Evolutionary conservation across 2,113 vertebrate species (phyloP).

Genomic region (Eublepharis macularius): DNA sequence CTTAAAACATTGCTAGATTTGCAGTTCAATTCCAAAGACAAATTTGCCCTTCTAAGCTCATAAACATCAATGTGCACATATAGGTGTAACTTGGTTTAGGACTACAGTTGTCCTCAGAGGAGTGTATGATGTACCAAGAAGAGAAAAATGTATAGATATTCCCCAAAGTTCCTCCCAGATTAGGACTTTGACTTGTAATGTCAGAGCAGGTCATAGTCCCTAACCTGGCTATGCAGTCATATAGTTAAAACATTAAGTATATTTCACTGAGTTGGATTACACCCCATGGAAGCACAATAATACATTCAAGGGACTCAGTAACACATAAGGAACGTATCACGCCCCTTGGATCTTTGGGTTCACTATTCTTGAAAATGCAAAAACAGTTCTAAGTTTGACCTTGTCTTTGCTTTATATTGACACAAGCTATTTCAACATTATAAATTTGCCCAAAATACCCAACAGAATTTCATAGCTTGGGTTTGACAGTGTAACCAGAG

Average conservation of each 20-base stretch:
- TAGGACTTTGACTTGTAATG: not conserved
- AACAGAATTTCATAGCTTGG: constrained; percentile 29
- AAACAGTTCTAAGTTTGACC: constrained; percentile 8
- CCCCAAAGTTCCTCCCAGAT: not conserved
- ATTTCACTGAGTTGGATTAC: not conserved
- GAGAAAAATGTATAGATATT: not conserved
- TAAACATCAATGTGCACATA: not conserved
- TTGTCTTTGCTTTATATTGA: constrained; percentile 17
- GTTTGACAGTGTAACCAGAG: constrained; percentile 47
- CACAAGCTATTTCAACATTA: constrained; percentile 37
- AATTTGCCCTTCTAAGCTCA: not conserved
- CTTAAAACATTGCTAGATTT: no score
- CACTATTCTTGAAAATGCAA: not conserved
- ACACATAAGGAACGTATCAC: not conserved
- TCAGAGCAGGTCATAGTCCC: not conserved
- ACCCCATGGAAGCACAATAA: not conserved
- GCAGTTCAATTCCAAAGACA: no score
- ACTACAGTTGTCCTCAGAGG: no score
- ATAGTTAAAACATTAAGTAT: not conserved
- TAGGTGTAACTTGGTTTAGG: not conserved
- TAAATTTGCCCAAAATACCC: constrained; percentile 43
- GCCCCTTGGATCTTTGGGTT: not conserved
- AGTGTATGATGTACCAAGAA: not conserved
- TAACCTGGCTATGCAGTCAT: not conserved
- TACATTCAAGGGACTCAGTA: not conserved